phyloP scores from a whole-genome alignment of 1,140 invertebrate genomes.

The Sitobion miscanthi region DNA sequence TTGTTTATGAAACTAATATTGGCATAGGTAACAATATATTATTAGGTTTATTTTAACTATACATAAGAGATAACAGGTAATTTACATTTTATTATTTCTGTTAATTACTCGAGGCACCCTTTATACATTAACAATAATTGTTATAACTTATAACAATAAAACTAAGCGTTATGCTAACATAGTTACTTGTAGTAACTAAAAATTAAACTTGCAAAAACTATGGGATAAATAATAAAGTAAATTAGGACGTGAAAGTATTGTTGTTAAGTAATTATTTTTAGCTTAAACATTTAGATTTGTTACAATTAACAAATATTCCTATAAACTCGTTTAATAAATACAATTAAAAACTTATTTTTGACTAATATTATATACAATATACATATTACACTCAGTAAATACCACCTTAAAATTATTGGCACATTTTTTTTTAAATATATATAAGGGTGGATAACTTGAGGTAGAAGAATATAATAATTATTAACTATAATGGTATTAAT shows the following conservation, averaged over 20 bases:
- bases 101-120: neutral
- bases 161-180: neutral
- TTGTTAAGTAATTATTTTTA: neutral
- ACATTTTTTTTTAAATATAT: neutral
- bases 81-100: neutral
- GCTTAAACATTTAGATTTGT: neutral
- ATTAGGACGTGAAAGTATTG: neutral
- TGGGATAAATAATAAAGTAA: neutral
- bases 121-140: neutral
- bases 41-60: neutral
- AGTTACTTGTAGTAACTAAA: neutral
- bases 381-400: conserved; percentile 14
- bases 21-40: neutral
- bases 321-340: neutral
- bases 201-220: neutral
- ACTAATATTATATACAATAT: conserved; percentile 18
- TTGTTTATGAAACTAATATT: neutral
- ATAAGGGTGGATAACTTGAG: conserved; percentile 37
- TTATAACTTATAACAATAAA: neutral
- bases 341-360: conserved; percentile 2
- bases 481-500: conserved; percentile 11
- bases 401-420: conserved; percentile 41
- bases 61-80: neutral
- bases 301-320: neutral
- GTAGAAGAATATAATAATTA: conserved; percentile 42